A percentile compares a stretch with the other conserved stretches of the same genome.
Conservation (phyloP, 2,113 vertebrate genomes). For the Antechinus flavipes region DNA sequence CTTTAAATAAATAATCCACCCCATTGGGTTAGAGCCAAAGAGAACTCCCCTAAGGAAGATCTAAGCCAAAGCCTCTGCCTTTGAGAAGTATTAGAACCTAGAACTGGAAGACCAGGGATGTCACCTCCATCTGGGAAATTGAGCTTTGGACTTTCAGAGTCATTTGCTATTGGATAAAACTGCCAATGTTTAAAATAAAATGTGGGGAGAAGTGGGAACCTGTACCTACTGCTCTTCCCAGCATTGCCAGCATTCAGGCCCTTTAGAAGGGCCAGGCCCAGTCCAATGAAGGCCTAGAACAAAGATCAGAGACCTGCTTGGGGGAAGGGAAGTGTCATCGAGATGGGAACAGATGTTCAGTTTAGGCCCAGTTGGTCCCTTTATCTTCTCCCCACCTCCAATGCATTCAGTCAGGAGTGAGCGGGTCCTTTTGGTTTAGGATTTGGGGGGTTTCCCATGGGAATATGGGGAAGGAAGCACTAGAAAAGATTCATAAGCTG, state of each 20-base stretch:
- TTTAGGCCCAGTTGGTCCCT: neutral
- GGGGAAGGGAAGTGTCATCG: neutral
- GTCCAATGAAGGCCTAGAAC: neutral
- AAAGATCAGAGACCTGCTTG: neutral
- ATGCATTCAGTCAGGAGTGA: neutral
- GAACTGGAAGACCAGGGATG: neutral
- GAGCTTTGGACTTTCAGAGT: neutral
- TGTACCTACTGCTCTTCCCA: neutral
- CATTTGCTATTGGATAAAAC: neutral
- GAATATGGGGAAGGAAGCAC: neutral
- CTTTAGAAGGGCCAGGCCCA: neutral
- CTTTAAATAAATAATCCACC: neutral
- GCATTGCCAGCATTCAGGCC: neutral
- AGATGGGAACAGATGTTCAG: neutral
- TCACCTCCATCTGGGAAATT: neutral
- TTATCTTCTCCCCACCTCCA: neutral
- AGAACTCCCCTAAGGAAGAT: neutral
- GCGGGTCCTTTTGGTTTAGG: neutral
- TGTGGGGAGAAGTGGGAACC: neutral
- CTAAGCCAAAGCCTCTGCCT: neutral
- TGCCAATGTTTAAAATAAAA: neutral
- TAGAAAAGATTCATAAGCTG: neutral
- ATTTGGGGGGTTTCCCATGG: neutral
- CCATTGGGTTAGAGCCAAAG: neutral
- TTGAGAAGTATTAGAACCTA: neutral